These are phyloP conservation scores for Dufourea novaeangliae DNA, from an alignment of 1,140 invertebrate genomes.

Conservation along the genomic window DNA sequence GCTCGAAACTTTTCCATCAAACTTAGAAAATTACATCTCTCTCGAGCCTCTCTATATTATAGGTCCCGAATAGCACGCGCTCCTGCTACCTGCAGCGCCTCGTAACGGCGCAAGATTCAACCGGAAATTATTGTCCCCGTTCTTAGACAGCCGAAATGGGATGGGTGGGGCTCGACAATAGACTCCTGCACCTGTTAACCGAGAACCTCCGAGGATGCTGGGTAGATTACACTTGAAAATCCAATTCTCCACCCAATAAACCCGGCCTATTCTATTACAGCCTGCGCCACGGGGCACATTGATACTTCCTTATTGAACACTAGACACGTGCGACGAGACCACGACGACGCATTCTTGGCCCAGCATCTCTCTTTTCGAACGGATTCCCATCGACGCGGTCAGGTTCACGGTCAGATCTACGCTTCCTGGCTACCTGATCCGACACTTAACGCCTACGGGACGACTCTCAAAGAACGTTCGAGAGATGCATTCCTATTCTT, in stretches of 20 bases:
- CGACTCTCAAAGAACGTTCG: background rate
- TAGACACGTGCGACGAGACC: slow-evolving; percentile 38
- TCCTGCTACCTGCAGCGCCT: slow-evolving; percentile 24
- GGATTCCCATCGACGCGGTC: background rate
- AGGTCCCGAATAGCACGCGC: slow-evolving; percentile 12
- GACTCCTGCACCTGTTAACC: slow-evolving; percentile 53
- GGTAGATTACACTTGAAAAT: slow-evolving; percentile 28
- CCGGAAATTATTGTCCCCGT: slow-evolving; percentile 25
- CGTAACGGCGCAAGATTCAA: background rate
- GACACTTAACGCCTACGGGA: background rate
- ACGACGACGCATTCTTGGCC: background rate
- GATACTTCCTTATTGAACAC: slow-evolving; percentile 26
- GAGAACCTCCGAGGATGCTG: slow-evolving; percentile 26
- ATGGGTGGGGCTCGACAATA: slow-evolving; percentile 15
- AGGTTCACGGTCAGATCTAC: background rate
- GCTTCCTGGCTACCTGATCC: background rate
- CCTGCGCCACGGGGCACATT: background rate
- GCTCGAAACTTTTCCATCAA: background rate
- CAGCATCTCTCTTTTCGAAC: background rate
- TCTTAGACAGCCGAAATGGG: background rate
- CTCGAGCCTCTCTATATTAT: background rate
- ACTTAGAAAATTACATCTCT: slow-evolving; percentile 29
- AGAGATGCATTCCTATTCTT: background rate
- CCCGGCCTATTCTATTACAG: slow-evolving; percentile 9
- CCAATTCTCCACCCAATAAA: slow-evolving; percentile 1